Conservation (phyloP, 2,888 invertebrate species). For the Anoplius nigerrimus region DNA sequence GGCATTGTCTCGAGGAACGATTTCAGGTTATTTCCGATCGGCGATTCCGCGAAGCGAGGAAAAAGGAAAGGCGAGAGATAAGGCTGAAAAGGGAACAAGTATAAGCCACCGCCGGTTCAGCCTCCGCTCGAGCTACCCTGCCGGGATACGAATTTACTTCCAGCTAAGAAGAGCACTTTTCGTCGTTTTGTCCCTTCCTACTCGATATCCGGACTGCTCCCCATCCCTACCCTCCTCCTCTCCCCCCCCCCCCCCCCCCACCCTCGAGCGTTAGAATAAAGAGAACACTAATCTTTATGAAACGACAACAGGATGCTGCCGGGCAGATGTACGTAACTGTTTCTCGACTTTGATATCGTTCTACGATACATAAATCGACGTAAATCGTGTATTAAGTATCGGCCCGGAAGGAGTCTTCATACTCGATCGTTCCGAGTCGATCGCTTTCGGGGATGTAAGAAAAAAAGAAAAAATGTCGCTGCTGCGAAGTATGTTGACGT, state of each 20-base stretch:
- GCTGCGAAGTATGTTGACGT: too few species aligned
- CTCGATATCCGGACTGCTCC: slow-evolving; percentile 14
- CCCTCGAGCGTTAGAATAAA: slow-evolving; percentile 26
- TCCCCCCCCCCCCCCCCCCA: too few species aligned
- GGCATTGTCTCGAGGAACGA: slow-evolving; percentile 48
- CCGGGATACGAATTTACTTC: slow-evolving; percentile 53
- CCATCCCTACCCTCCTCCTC: too few species aligned
- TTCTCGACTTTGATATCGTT: too few species aligned
- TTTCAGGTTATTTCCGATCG: slow-evolving; percentile 57
- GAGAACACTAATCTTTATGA: slow-evolving; percentile 14
- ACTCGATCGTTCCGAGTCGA: too few species aligned
- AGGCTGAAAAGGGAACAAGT: slow-evolving; percentile 12
- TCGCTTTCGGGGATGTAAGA: too few species aligned
- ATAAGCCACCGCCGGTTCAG: slow-evolving; percentile 28
- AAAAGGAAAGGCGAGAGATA: slow-evolving; percentile 11
- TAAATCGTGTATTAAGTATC: too few species aligned
- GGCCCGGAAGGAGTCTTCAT: too few species aligned
- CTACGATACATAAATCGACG: too few species aligned
- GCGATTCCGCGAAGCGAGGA: slow-evolving; percentile 42
- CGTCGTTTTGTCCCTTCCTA: slow-evolving; percentile 17
- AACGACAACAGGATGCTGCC: too few species aligned
- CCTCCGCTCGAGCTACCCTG: slow-evolving; percentile 22
- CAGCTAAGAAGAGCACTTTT: slow-evolving; percentile 30
- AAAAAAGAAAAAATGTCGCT: too few species aligned
- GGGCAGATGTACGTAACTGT: too few species aligned